These are phyloP conservation scores for Zalophus californianus DNA, from an alignment of 2,797 vertebrate species.

Conservation along the genomic window DNA sequence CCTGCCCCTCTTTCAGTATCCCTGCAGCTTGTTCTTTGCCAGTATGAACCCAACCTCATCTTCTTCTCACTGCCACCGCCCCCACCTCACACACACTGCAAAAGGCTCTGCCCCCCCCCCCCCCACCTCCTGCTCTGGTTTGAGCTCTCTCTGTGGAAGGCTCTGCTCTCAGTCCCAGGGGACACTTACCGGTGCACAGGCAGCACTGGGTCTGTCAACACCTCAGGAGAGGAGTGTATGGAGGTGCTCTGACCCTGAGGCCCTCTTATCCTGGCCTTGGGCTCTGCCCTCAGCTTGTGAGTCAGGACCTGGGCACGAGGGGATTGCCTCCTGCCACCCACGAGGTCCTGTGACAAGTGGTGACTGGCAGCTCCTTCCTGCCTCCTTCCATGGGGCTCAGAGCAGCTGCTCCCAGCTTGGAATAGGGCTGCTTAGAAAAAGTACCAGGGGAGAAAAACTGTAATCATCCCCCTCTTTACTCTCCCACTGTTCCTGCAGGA, in stretches of 20 bases:
- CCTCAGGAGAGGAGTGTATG: slow-evolving; percentile 18
- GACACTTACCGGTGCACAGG: slow-evolving; percentile 21
- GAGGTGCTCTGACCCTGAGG: not conserved
- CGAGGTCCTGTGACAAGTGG: not conserved
- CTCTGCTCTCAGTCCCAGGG: not conserved
- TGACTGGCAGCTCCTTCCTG: not conserved
- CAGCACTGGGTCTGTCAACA: not conserved
- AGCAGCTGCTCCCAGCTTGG: not conserved
- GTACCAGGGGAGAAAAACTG: not conserved
- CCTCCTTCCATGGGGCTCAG: not conserved
- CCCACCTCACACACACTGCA: not conserved
- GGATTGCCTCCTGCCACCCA: not conserved
- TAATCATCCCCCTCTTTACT: not conserved
- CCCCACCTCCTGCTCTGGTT: not conserved
- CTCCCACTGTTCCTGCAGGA: not conserved
- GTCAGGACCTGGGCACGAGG: slow-evolving; percentile 22
- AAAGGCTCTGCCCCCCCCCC: not conserved
- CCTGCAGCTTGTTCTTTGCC: not conserved
- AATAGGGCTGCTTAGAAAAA: not conserved
- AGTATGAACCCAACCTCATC: not conserved
- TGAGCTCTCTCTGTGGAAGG: not conserved
- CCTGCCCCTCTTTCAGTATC: not conserved
- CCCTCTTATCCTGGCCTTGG: slow-evolving; percentile 43
- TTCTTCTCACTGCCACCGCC: too few species aligned
- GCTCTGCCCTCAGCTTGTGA: not conserved